Percentiles rank a stretch among this genome's conserved stretches.
These are phyloP conservation scores for Pungitius pungitius DNA, from an alignment of 2,113 vertebrate species.

Conservation along the genomic window DNA sequence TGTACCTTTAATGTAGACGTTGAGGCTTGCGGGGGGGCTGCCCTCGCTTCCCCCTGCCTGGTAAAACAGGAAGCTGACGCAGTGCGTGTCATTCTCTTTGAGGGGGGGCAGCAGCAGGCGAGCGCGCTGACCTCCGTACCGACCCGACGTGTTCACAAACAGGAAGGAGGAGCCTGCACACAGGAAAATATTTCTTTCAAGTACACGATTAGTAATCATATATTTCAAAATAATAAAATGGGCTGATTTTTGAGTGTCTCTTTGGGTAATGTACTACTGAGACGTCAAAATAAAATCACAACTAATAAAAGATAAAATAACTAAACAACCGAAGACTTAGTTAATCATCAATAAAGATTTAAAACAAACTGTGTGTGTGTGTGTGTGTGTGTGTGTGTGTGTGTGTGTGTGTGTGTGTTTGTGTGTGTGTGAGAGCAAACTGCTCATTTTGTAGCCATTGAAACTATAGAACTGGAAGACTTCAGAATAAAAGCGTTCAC, in stretches of 20 bases:
- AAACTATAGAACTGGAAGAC: constrained; percentile 40
- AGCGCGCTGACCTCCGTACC: constrained; percentile 83
- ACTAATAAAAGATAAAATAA: background rate
- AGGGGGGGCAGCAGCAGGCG: constrained; percentile 89
- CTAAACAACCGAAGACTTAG: background rate
- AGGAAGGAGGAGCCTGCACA: constrained; percentile 87
- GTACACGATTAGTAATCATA: background rate
- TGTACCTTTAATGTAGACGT: constrained; percentile 86
- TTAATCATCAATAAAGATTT: background rate
- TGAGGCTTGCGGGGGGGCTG: constrained; percentile 83
- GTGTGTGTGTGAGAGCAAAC: constrained; percentile 15
- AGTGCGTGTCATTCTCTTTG: constrained; percentile 97
- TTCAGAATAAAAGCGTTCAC: constrained; percentile 40
- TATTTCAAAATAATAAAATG: too few relatives aligned
- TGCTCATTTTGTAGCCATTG: constrained; percentile 18
- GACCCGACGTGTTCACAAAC: constrained; percentile 91
- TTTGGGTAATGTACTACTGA: too few relatives aligned
- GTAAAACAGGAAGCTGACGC: constrained; percentile 92
- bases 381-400: constrained; percentile 15
- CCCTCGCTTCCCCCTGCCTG: constrained; percentile 87
- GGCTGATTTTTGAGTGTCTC: too few relatives aligned
- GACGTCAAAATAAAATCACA: background rate
- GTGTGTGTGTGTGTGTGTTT: constrained; percentile 21
- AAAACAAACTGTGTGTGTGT: constrained; percentile 6
- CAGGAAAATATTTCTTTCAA: constrained; percentile 7